A percentile compares a stretch with the other conserved stretches of the same genome.
Evolutionary conservation across 2,888 invertebrate species (phyloP).

Genomic region (Pristionchus maxplancki): DNA sequence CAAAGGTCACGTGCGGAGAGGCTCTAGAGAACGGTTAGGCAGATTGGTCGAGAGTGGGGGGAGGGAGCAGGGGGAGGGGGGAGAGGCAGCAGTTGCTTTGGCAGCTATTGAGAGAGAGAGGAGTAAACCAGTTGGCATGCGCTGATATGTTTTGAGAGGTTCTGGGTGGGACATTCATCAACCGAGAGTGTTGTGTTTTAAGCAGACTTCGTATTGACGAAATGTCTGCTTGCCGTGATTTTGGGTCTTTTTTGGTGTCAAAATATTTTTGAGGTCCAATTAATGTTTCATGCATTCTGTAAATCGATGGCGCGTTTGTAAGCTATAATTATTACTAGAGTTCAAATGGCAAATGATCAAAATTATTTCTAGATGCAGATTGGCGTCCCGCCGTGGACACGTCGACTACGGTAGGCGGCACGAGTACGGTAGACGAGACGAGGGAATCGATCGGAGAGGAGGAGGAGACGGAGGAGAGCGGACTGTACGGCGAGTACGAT

Average conservation of each 20-base stretch:
- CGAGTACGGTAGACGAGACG: constrained; percentile 17
- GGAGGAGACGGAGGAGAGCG: constrained; percentile 13
- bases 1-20: background rate
- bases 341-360: background rate
- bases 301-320: too few relatives aligned
- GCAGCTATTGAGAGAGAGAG: background rate
- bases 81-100: constrained; percentile 16
- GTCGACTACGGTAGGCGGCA: constrained; percentile 11
- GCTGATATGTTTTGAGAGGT: background rate
- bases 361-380: background rate
- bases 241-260: too few relatives aligned
- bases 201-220: too few relatives aligned
- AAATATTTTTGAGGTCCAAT: too few relatives aligned
- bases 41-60: background rate
- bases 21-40: background rate
- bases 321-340: too few relatives aligned
- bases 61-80: background rate
- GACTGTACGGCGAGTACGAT: constrained; percentile 29
- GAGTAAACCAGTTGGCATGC: constrained; percentile 2
- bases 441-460: background rate
- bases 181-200: too few relatives aligned
- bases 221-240: too few relatives aligned
- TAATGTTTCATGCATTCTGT: too few relatives aligned
- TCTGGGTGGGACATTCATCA: background rate
- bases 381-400: background rate